Base-by-base conservation (phyloP, 2,797 vertebrate genomes). In the Sebastes reedi region DNA sequence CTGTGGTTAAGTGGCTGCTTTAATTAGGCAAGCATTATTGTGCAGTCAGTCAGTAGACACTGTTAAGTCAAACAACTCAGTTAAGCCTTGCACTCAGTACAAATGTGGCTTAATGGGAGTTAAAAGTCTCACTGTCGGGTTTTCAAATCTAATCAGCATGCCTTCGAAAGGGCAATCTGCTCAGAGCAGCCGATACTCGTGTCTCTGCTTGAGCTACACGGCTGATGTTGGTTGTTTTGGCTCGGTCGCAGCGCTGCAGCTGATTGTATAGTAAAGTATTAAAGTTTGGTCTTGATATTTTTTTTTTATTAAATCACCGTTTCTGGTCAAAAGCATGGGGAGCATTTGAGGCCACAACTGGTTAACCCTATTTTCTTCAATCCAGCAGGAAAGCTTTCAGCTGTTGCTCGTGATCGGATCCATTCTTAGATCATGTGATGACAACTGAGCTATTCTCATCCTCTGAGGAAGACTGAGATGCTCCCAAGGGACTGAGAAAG, bases 1-100 rank as follows among this genome's bases (percentile, higher is more conserved):
- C 87, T 70, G 79, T 85, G 87, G 86, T 84, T 88, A 90, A 91
- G 81, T 80, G 85, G 85, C 76, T 74, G 83, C 71, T 84, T 88
- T 83, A 88, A 91, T 83, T 87, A 87, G 79, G 79, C 86, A 85
- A 87, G 91, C 75, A 86, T 92, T 84, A 81, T 84, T 77, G 85
- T 78, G 81, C 76, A 88, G 80, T 81, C 86, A 83, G 87, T 90
- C 85, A 80, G 72, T 72, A 77, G 83, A 85, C 82, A 84, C 79
- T 80, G 60, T 80, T 81, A 79, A 86, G 81, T 88, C 72, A 78
- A 86, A 90, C 79, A 81, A 77, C 84, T 88, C 82, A 58, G 84
- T 88, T 89, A 75, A 85, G 59, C 74, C 55, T 75, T 77, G 71
- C 64, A 67, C 82, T 75, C 59, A 29, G 72, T 72, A 77, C 75